Evolutionary conservation across 2,888 invertebrate genomes (phyloP), one percentile per base, ranked within the genome.

Genomic region (Neoscelio sp.): DNA sequence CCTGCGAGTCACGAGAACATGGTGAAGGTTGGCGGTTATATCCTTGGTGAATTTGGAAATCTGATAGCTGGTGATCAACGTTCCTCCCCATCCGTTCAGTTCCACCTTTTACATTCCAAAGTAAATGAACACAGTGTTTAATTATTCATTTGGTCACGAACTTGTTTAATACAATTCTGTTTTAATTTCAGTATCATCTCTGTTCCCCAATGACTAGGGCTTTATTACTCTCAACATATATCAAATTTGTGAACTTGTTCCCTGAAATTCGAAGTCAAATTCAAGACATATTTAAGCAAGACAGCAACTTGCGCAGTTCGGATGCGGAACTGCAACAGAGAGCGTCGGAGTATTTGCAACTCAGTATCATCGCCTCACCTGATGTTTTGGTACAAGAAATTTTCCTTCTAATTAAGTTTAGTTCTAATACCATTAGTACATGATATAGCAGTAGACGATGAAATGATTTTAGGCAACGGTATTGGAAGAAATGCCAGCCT

Each of bases 1-100:
- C 99, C 99, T 13, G 99, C 99, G 18, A 99, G 99, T 88, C 99
- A 99, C 91, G 99, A 99, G 91, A 99, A 99, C 91, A 99, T 99
- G 99, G 99, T 99, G 0, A 99, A 99, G 94, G 99, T 99, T 64
- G 99, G 99, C 77, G 99, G 99, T 60, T 99, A 99, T 88, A 99
- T 99, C 86, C 93, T 99, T 77, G 99, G 99, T 78, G 99, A 99
- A 91, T 99, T 99, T 92, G 99, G 99, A 60, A 99, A 99, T 92
- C 93, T 99, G 77, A 99, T 99, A 90, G 99, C 99, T 84, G 99
- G 99, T 10, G 99, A 99, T 91, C 96, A 97, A 77, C 93, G 99
- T 71, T 99, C 99, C 46, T 98, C 99, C 65, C 99, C 99, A 5
- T 93, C 96, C 87, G 98, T 99, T 80, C 99, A 99, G 91, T 99